Conservation (phyloP, 2,113 vertebrate species). For the Mus spicilegus region DNA sequence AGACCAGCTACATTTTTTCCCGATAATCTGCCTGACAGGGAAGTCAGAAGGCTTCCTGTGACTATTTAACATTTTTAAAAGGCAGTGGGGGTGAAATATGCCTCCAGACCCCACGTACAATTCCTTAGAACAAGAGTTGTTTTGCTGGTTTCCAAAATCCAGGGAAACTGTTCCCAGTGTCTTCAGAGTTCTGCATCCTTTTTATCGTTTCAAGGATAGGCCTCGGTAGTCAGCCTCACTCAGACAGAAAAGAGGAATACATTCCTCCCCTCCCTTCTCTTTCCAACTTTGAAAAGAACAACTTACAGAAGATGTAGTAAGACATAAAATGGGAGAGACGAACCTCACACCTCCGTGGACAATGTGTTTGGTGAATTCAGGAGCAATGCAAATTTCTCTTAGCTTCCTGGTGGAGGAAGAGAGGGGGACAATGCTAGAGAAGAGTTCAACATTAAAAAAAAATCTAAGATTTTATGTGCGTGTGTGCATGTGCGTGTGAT, state of each 20-base stretch:
- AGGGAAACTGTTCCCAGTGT: conserved; percentile 12
- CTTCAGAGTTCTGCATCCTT: background rate
- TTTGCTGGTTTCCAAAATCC: conserved; percentile 43
- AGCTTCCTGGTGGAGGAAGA: conserved; percentile 55
- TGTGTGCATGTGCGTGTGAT: no score
- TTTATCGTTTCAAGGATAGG: conserved; percentile 7
- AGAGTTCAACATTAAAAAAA: background rate
- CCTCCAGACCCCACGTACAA: background rate
- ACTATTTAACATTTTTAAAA: background rate
- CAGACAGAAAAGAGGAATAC: background rate
- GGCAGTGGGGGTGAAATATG: background rate
- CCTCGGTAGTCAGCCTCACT: background rate
- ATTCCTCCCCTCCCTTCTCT: background rate
- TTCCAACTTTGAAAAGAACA: conserved; percentile 41
- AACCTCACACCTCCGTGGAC: conserved; percentile 24
- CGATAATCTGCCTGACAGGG: background rate
- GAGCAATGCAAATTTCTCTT: conserved; percentile 15
- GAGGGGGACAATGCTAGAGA: background rate
- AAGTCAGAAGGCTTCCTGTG: conserved; percentile 9
- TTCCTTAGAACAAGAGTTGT: conserved; percentile 2
- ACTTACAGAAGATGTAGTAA: conserved; percentile 17
- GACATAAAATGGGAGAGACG: background rate
- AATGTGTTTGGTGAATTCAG: background rate
- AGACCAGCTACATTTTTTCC: background rate
- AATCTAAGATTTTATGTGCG: background rate